A percentile compares a stretch with the other conserved stretches of the same genome.
Conservation (phyloP, 2,888 invertebrate genomes). For the Bugulina stolonifera region DNA sequence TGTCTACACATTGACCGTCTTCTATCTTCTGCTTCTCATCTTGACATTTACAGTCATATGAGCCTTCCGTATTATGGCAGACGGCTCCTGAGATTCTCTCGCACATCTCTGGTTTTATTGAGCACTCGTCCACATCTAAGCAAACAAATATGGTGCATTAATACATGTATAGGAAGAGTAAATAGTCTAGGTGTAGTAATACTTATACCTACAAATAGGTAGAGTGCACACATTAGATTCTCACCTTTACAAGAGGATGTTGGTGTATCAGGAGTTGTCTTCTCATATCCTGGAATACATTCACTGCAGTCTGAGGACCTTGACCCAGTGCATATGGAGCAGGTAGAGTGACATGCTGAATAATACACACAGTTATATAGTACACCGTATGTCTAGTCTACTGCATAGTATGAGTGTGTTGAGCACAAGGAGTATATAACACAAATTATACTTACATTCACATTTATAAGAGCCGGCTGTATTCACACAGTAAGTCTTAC, state of each 20-base stretch:
- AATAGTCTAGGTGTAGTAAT: too few species aligned
- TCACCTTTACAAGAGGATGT: constrained; percentile 14
- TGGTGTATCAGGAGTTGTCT: background rate
- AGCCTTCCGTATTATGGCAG: background rate
- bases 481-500: background rate
- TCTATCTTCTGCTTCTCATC: constrained; percentile 19
- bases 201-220: too few species aligned
- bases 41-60: constrained; percentile 8
- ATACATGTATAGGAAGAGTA: too few species aligned
- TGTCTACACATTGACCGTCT: background rate
- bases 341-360: background rate
- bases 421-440: too few species aligned
- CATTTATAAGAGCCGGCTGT: background rate
- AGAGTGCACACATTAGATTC: too few species aligned
- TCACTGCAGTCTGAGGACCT: background rate
- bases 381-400: too few species aligned
- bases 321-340: background rate
- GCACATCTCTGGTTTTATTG: background rate
- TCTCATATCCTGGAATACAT: constrained; percentile 16
- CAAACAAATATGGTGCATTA: too few species aligned
- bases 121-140: constrained; percentile 10
- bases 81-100: background rate
- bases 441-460: background rate
- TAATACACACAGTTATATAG: too few species aligned
- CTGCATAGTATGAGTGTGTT: too few species aligned